Evolutionary conservation across 2,888 invertebrate genomes (phyloP).

Genomic region (Amiota communis): DNA sequence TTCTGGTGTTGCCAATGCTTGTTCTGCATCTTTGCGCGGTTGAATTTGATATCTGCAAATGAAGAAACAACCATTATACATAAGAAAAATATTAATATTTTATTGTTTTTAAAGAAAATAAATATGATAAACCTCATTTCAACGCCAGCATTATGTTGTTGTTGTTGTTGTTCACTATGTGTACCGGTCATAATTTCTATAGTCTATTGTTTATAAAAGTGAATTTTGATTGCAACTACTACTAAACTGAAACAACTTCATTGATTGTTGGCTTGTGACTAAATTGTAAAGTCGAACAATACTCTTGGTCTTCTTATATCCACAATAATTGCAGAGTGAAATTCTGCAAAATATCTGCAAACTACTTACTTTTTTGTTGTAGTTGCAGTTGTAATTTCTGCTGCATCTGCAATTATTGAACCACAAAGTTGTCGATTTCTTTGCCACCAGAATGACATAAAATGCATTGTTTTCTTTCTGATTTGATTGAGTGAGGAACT

Average conservation of each 20-base stretch:
- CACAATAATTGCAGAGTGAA: not conserved
- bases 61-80: not conserved
- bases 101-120: not conserved
- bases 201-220: not conserved
- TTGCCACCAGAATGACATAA: not conserved
- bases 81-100: slow-evolving; percentile 3
- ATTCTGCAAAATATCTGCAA: not conserved
- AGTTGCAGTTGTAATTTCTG: slow-evolving; percentile 38
- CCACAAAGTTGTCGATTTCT: slow-evolving; percentile 24
- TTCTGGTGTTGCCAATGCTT: slow-evolving; percentile 74
- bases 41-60: slow-evolving; percentile 68
- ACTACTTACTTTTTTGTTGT: too few species aligned
- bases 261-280: not conserved
- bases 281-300: not conserved
- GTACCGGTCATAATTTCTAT: not conserved
- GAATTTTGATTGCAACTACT: not conserved
- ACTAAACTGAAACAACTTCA: slow-evolving; percentile 9
- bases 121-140: slow-evolving; percentile 48
- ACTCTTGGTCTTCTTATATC: not conserved
- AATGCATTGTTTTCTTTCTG: too few species aligned
- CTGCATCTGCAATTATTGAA: slow-evolving; percentile 64
- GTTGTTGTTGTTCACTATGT: slow-evolving; percentile 38
- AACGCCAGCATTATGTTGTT: slow-evolving; percentile 33
- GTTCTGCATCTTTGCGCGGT: slow-evolving; percentile 77
- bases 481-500: too few species aligned